Conservation (phyloP, 2,797 vertebrate genomes). For the Tenualosa thibaudeaui region DNA sequence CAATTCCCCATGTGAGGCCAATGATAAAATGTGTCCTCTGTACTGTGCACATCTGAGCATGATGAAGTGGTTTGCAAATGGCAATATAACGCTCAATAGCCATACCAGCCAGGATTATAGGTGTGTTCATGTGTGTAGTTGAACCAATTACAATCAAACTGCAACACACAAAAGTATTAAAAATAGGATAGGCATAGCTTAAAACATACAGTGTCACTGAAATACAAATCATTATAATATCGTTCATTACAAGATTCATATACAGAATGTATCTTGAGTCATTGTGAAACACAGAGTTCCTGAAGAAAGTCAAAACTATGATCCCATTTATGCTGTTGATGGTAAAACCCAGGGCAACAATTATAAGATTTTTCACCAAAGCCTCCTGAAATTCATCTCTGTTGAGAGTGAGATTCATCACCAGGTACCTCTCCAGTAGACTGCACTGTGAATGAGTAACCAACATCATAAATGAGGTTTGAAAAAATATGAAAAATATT, state of each 20-base stretch:
- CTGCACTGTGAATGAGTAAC: background rate
- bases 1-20: slow-evolving; percentile 60
- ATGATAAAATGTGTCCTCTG: slow-evolving; percentile 59
- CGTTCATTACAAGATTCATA: slow-evolving; percentile 66
- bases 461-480: slow-evolving; percentile 31
- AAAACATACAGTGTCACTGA: slow-evolving; percentile 24
- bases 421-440: background rate
- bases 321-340: slow-evolving; percentile 67
- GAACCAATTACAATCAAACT: slow-evolving; percentile 53
- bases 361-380: slow-evolving; percentile 64
- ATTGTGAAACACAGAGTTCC: slow-evolving; percentile 30
- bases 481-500: background rate
- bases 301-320: slow-evolving; percentile 61
- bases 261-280: slow-evolving; percentile 73
- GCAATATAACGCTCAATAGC: slow-evolving; percentile 68
- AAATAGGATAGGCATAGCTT: slow-evolving; percentile 40
- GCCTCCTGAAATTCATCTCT: slow-evolving; percentile 59
- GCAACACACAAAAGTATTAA: slow-evolving; percentile 56
- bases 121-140: slow-evolving; percentile 62
- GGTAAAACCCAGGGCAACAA: slow-evolving; percentile 61
- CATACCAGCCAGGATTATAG: slow-evolving; percentile 71
- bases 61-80: slow-evolving; percentile 58
- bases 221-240: slow-evolving; percentile 60
- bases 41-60: slow-evolving; percentile 63
- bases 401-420: background rate